Base-by-base conservation (phyloP, 2,888 invertebrate genomes). In the Tiliacea aurago region DNA sequence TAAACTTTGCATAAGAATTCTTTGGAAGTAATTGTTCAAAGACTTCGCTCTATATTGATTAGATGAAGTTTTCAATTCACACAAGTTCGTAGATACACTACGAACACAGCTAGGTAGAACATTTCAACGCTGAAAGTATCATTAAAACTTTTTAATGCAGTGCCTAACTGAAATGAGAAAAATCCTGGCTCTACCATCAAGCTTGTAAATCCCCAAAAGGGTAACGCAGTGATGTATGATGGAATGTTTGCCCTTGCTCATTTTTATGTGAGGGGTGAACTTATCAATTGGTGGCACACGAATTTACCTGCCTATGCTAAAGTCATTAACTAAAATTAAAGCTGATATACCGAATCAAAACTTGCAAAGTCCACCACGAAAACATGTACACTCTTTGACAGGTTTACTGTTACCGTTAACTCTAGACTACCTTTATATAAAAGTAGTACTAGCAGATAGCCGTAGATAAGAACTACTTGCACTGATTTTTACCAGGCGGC, bases 71-170 rank as follows among this genome's bases (percentile, higher is more conserved):
- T 75, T 33, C 47, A 62, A 18, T 43, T 55, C 43, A 62, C 18
- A 49, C 43, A 77, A 70, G 55, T 70, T 77, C 18, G 18, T 28
- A 20, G 28, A 43, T 56, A 49, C 23, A 62, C 70, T 76, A 15
- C 49, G n/a, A 6, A 47, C 61, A 20, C 28, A 43, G 53, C 77
- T n/a, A n/a, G n/a, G n/a, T 55, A 7, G 43, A 70, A 49, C 49
- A 76, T 70, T 62, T 45, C 58, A 11, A 13, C 61, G 33, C 28
- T 70, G 49, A 37, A 62, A 55, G 61, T 43, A 62, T 61, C 69
- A 62, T 76, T 56, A 70, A 77, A 76, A 76, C 77, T 77, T 70
- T 53, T 77, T 62, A 62, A 28, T 77, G 77, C 49, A 77, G 56
- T 70, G 77, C 43, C 23, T 49, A 41, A 76, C 53, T 56, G 43